Evolutionary conservation across 2,888 invertebrate species (phyloP), one percentile per base, ranked within the genome.

Genomic region (Thumatha senex): DNA sequence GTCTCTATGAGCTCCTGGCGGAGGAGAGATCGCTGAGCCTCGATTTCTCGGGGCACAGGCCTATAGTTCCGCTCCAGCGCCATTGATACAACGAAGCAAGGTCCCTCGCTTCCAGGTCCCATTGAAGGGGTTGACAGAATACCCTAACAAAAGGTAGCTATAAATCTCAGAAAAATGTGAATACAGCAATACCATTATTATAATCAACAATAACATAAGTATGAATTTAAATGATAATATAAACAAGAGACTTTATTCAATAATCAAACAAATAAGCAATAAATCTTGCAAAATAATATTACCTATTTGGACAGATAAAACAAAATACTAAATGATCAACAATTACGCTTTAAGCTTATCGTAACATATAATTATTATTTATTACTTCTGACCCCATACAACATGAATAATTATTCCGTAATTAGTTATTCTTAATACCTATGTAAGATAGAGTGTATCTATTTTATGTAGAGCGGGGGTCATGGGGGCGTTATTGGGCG

Each of bases 371-470:
- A n/a, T n/a, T n/a, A n/a, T n/a, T n/a, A 64, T 68, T 67, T 63
- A 73, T 67, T 60, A 45, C 61, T 52, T 54, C 59, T 48, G 50
- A 69, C 74, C 71, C 58, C 67, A 64, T 66, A 62, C 54, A 58
- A 66, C 66, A 67, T 67, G 66, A 70, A 80, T 24, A 24, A 24
- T 78, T 80, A 82, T 81, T 78, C 76, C 70, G 72, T 82, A 85
- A 86, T 85, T 79, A 85, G 71, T 82, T 70, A 72, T 72, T 58
- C 72, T 74, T 77, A 78, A 70, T 78, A 76, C 67, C 63, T 76
- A 75, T 63, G 63, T 62, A 69, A 58, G 73, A 69, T 71, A 72
- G 69, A 65, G 67, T 58, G 55, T 67, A 67, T 68, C 68, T 70
- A 61, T 58, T 58, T 56, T 50, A 62, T 66, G 72, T 54, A 63